A percentile compares a stretch with the other conserved stretches of the same genome.
phyloP scores from a whole-genome alignment of 2,888 invertebrate genomes.

The Torymus tubicola region DNA sequence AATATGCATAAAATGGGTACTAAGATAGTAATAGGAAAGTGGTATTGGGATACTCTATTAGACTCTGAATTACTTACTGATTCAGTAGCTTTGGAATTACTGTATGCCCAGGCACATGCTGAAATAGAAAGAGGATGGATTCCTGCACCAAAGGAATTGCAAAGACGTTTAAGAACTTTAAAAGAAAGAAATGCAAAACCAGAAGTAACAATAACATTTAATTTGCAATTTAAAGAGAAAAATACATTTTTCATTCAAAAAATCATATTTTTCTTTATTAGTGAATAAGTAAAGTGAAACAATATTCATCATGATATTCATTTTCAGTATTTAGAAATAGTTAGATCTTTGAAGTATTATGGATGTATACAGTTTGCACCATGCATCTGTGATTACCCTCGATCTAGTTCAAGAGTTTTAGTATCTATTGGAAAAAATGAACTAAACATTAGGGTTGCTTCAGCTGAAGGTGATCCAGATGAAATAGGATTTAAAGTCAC shows the following conservation, averaged over 20 bases:
- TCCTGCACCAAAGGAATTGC: slow-evolving; percentile 82
- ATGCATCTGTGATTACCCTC: slow-evolving; percentile 87
- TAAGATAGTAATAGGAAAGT: slow-evolving; percentile 91
- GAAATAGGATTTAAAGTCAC: slow-evolving; percentile 96
- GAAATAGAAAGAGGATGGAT: slow-evolving; percentile 94
- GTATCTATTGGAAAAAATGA: slow-evolving; percentile 93
- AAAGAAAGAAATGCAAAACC: slow-evolving; percentile 88
- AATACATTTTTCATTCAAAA: slow-evolving; percentile 2
- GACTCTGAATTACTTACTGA: slow-evolving; percentile 90
- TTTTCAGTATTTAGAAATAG: slow-evolving; percentile 89
- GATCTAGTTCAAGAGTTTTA: slow-evolving; percentile 81
- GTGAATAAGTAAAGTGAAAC: not conserved
- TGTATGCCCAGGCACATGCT: slow-evolving; percentile 91
- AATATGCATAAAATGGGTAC: slow-evolving; percentile 82
- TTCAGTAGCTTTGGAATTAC: slow-evolving; percentile 88
- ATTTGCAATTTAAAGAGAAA: slow-evolving; percentile 31
- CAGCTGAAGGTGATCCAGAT: slow-evolving; percentile 81
- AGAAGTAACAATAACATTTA: slow-evolving; percentile 79
- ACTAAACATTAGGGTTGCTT: slow-evolving; percentile 82
- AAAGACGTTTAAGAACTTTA: slow-evolving; percentile 83
- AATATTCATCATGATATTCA: slow-evolving; percentile 55
- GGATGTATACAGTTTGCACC: slow-evolving; percentile 90
- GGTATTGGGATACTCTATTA: slow-evolving; percentile 92
- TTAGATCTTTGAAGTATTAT: slow-evolving; percentile 90
- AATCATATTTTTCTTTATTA: slow-evolving; percentile 32